A percentile compares a stretch with the other conserved stretches of the same genome.
Conservation (phyloP, 1,140 invertebrate species). For the Oedothorax gibbosus region DNA sequence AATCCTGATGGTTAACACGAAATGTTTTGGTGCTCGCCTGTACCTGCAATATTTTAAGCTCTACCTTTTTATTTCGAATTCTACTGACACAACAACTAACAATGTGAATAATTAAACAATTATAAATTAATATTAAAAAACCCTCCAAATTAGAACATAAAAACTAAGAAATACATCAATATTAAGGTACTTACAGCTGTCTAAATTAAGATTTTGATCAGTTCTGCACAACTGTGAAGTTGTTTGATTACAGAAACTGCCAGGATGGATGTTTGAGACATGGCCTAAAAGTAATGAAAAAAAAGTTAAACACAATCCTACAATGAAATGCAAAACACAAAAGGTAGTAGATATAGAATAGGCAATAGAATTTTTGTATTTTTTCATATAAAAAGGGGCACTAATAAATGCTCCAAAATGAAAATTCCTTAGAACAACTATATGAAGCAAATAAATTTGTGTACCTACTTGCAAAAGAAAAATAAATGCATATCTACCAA, state of each 20-base stretch:
- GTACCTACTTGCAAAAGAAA: too few relatives aligned
- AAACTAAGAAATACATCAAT: background rate
- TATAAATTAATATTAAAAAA: background rate
- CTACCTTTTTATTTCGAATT: too few relatives aligned
- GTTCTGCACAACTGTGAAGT: constrained; percentile 49
- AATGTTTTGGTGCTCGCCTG: too few relatives aligned
- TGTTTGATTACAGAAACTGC: constrained; percentile 50
- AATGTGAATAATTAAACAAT: too few relatives aligned
- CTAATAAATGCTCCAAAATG: background rate
- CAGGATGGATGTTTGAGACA: constrained; percentile 57
- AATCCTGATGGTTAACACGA: too few relatives aligned
- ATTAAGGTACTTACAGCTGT: constrained; percentile 13
- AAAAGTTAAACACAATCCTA: background rate
- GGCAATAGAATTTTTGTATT: too few relatives aligned
- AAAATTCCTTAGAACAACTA: background rate
- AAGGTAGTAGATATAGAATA: too few relatives aligned
- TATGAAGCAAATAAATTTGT: too few relatives aligned
- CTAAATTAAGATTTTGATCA: constrained; percentile 48
- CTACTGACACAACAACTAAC: too few relatives aligned
- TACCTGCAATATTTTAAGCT: too few relatives aligned
- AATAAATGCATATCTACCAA: too few relatives aligned
- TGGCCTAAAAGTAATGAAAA: constrained; percentile 34
- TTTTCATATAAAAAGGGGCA: background rate
- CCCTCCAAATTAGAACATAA: background rate
- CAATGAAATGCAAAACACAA: background rate